These are phyloP conservation scores for Drosophila setifemur DNA, from an alignment of 1,140 invertebrate genomes.

Conservation along the genomic window DNA sequence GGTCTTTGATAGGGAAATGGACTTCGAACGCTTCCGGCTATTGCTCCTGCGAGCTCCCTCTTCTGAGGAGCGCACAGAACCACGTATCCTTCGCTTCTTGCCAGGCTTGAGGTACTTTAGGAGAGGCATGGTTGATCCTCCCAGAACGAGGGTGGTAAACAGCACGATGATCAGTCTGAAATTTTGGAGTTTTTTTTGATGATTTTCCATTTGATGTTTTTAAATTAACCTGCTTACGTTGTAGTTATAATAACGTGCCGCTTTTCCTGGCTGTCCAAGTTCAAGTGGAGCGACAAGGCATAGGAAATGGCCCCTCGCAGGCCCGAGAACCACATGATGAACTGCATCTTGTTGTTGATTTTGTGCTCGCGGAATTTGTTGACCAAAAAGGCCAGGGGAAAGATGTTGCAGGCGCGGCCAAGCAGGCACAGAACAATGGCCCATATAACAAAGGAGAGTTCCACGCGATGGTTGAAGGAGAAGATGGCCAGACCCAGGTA, in stretches of 20 bases:
- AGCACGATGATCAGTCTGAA: slow-evolving; percentile 93
- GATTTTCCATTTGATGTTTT: too few species aligned
- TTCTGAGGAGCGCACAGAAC: slow-evolving; percentile 3
- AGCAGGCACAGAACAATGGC: slow-evolving; percentile 95
- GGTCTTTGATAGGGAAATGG: slow-evolving; percentile 97
- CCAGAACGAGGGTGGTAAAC: slow-evolving; percentile 96
- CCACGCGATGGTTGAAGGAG: slow-evolving; percentile 94
- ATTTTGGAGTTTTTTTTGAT: background rate
- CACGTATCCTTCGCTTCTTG: slow-evolving; percentile 80
- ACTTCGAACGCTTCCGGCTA: slow-evolving; percentile 89
- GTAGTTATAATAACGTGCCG: slow-evolving; percentile 98
- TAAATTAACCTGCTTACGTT: slow-evolving; percentile 84
- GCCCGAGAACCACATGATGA: slow-evolving; percentile 99
- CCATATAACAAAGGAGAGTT: slow-evolving; percentile 94
- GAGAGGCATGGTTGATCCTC: slow-evolving; percentile 98
- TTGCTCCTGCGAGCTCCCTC: slow-evolving; percentile 74
- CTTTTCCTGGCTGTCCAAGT: slow-evolving; percentile 94
- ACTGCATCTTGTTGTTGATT: slow-evolving; percentile 99
- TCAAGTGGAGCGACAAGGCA: slow-evolving; percentile 97
- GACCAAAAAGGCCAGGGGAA: slow-evolving; percentile 95
- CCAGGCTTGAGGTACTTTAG: slow-evolving; percentile 91
- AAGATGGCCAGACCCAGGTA: slow-evolving; percentile 99
- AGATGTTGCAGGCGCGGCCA: slow-evolving; percentile 98
- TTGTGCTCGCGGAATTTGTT: slow-evolving; percentile 99
- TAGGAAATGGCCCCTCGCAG: slow-evolving; percentile 98